A percentile compares a stretch with the other conserved stretches of the same genome.
phyloP scores from a whole-genome alignment of 2,888 invertebrate species.

The Coelopa pilipes region DNA sequence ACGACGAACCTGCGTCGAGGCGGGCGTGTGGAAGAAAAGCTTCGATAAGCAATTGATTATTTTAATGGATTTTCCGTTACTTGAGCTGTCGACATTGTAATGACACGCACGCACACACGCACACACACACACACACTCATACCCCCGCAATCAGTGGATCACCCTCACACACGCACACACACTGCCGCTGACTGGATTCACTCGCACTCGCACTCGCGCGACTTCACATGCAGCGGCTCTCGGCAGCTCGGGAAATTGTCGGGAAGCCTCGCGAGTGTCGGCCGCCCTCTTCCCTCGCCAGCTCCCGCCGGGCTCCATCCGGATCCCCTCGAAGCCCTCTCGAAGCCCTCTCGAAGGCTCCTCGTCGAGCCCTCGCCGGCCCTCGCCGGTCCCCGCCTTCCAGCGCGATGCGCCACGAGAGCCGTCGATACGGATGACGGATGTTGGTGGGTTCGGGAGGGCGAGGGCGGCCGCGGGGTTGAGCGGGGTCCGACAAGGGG shows the following conservation, averaged over 20 bases:
- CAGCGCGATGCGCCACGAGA: too few species aligned
- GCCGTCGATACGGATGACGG: too few species aligned
- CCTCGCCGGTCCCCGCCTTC: neutral
- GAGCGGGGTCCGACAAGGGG: too few species aligned
- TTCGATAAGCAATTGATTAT: conserved; percentile 28
- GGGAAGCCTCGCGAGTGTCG: neutral
- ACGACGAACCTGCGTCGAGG: neutral
- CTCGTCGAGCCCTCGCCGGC: neutral
- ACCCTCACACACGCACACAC: conserved; percentile 1
- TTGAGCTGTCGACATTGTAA: conserved; percentile 10
- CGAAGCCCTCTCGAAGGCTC: neutral
- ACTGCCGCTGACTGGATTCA: neutral
- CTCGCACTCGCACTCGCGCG: neutral
- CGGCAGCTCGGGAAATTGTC: conserved; percentile 9
- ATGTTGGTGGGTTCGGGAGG: too few species aligned
- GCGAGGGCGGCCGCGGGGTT: too few species aligned
- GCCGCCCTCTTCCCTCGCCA: neutral
- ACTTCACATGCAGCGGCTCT: neutral
- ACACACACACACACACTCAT: neutral
- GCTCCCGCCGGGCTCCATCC: neutral
- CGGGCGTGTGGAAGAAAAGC: conserved; percentile 12
- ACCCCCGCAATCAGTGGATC: too few species aligned
- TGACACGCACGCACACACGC: neutral
- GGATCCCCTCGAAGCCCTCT: neutral
- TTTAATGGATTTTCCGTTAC: conserved; percentile 24